Percentiles rank a stretch among this genome's conserved stretches.
phyloP scores from a whole-genome alignment of 2,113 vertebrate genomes.

The Prolemur simus region DNA sequence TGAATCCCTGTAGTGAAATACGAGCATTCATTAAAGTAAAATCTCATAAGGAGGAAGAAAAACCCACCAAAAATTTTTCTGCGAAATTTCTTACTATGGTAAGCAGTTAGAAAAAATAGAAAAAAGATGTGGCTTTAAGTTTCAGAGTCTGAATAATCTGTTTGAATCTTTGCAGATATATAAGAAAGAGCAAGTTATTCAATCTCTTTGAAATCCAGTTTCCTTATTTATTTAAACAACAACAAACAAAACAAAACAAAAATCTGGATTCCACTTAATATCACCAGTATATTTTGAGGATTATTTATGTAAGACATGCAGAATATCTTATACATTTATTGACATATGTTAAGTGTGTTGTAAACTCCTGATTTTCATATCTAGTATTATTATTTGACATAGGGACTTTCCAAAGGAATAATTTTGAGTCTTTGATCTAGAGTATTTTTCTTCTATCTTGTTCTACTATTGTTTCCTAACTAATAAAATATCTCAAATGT shows the following conservation, averaged over 20 bases:
- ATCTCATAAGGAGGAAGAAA: constrained; percentile 20
- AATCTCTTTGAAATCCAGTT: not conserved
- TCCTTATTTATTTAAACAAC: not conserved
- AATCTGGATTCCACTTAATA: not conserved
- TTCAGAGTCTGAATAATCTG: not conserved
- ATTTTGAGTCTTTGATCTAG: not conserved
- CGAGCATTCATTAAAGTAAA: constrained; percentile 32
- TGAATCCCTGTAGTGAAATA: constrained; percentile 46
- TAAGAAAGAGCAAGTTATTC: not conserved
- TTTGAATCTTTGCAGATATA: not conserved
- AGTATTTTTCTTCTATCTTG: not conserved
- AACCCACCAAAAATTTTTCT: not conserved
- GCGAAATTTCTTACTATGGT: not conserved
- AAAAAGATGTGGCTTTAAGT: not conserved
- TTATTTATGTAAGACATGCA: not conserved
- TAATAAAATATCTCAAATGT: not conserved
- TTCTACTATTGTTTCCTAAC: not conserved
- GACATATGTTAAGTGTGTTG: not conserved
- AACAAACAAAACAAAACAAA: not conserved
- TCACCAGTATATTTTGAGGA: not conserved
- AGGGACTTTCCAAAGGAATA: not conserved
- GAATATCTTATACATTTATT: not conserved
- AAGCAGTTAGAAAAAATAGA: not conserved
- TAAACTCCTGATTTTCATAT: not conserved
- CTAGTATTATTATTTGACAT: not conserved